phyloP scores from a whole-genome alignment of 2,113 vertebrate genomes.

The Ellobius talpinus region DNA sequence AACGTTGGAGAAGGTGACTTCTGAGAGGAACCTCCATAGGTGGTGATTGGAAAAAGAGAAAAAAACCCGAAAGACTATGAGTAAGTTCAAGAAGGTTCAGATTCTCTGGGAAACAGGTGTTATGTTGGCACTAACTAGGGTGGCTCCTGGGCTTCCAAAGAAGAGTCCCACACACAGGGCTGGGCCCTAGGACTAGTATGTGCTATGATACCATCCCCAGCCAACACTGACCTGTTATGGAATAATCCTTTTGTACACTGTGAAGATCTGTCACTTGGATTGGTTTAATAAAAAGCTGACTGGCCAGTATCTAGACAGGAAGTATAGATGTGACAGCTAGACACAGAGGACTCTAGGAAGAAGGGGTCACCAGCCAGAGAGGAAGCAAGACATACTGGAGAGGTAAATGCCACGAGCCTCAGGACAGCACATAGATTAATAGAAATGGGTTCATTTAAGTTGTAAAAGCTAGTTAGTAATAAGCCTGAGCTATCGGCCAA shows the following conservation, averaged over 20 bases:
- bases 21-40: neutral
- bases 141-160: neutral
- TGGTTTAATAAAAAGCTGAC: neutral
- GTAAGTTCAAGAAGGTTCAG: neutral
- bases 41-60: neutral
- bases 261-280: neutral
- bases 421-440: neutral
- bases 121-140: neutral
- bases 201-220: neutral
- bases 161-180: neutral
- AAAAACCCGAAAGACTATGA: neutral
- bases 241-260: neutral
- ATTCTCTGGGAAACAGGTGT: neutral
- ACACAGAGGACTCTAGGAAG: neutral
- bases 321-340: neutral
- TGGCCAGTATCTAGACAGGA: neutral
- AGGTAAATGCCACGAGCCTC: neutral
- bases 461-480: neutral
- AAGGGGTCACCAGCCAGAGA: neutral
- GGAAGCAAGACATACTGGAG: neutral
- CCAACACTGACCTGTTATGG: neutral
- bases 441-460: neutral
- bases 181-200: neutral
- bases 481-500: neutral
- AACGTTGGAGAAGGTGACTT: constrained; percentile 11